Conservation (phyloP, 2,113 vertebrate species). For the Aegypius monachus region DNA sequence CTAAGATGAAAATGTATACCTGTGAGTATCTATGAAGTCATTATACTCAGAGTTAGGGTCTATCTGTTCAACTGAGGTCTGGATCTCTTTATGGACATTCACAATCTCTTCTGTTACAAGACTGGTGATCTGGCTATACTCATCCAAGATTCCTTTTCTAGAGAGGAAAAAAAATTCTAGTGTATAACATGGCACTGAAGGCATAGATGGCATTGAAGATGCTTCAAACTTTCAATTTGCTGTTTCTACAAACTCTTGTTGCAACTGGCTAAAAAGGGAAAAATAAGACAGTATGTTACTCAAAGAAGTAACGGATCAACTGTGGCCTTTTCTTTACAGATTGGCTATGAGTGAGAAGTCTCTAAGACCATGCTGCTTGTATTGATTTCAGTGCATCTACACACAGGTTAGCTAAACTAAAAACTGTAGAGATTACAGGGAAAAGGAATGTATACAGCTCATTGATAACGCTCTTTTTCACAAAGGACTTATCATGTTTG, state of each 20-base stretch:
- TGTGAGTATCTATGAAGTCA: constrained; percentile 89
- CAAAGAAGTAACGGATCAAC: not conserved
- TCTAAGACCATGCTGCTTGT: not conserved
- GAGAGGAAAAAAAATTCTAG: constrained; percentile 35
- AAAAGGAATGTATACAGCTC: not conserved
- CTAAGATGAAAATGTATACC: constrained; percentile 66
- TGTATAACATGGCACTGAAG: not conserved
- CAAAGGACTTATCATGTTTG: not conserved
- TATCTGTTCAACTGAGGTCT: constrained; percentile 87
- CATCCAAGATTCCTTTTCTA: constrained; percentile 92
- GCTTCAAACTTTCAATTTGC: not conserved
- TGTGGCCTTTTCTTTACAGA: not conserved
- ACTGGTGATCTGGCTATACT: constrained; percentile 95
- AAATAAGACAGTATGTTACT: not conserved
- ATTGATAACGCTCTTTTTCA: not conserved
- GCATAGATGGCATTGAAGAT: not conserved
- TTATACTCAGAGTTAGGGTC: constrained; percentile 90
- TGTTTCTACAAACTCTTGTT: not conserved
- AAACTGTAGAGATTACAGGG: not conserved
- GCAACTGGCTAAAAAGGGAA: not conserved
- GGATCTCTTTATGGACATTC: constrained; percentile 91
- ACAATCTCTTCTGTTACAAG: constrained; percentile 93
- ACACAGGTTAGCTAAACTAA: not conserved
- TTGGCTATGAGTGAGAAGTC: not conserved
- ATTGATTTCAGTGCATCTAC: not conserved